Conservation (phyloP, 2,113 vertebrate species). For the Tragelaphus strepsiceros region DNA sequence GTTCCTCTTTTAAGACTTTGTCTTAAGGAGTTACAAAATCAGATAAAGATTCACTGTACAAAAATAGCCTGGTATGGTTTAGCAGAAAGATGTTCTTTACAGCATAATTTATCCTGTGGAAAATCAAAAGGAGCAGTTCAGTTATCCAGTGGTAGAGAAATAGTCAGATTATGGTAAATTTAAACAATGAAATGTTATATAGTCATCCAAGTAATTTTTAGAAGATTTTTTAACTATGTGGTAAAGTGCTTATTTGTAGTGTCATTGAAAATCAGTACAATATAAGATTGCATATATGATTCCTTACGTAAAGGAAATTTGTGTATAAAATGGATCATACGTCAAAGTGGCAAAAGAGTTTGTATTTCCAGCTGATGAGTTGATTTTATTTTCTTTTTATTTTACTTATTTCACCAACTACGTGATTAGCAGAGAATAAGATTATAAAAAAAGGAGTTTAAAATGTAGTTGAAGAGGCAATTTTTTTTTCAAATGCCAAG, state of each 20-base stretch:
- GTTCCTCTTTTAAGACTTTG: not conserved
- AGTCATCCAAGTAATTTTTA: not conserved
- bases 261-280: not conserved
- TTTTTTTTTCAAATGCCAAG: not conserved
- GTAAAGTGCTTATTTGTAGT: not conserved
- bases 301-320: not conserved
- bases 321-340: not conserved
- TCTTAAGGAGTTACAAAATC: slow-evolving; percentile 2
- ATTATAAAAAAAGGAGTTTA: not conserved
- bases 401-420: not conserved
- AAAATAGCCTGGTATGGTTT: not conserved
- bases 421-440: not conserved
- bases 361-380: not conserved
- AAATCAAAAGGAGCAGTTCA: not conserved
- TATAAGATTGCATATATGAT: not conserved
- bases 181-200: not conserved
- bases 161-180: not conserved
- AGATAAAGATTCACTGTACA: not conserved
- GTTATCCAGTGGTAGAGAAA: not conserved
- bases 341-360: not conserved
- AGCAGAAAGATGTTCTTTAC: slow-evolving; percentile 15
- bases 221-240: not conserved
- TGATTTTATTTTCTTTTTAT: slow-evolving; percentile 23
- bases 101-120: not conserved
- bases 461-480: not conserved